phyloP scores from a whole-genome alignment of 1,140 invertebrate species.

The Dendrolimus kikuchii region DNA sequence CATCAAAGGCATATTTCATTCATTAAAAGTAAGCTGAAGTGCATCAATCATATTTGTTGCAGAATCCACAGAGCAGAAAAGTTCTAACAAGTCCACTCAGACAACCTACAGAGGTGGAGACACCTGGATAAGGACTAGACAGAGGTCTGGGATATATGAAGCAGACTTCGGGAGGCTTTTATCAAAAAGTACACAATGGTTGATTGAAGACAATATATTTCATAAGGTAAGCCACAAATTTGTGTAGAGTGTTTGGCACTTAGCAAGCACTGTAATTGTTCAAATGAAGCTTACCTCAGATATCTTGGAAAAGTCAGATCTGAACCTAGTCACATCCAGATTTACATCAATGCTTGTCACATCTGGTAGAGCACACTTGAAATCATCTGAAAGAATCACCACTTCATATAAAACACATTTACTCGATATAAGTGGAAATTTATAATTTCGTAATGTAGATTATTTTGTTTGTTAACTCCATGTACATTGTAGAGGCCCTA shows the following conservation, averaged over 20 bases:
- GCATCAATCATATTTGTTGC: no score
- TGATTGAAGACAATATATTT: background rate
- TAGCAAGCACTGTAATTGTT: background rate
- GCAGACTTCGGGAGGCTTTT: no score
- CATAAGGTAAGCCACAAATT: background rate
- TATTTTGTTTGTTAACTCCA: no score
- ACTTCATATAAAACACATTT: no score
- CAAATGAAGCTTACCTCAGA: slow-evolving; percentile 49
- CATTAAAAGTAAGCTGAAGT: no score
- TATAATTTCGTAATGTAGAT: no score
- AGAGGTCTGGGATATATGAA: no score
- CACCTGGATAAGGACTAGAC: background rate
- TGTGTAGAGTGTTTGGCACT: background rate
- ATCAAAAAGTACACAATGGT: no score
- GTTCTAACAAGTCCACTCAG: background rate
- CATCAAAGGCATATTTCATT: no score
- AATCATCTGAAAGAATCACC: slow-evolving; percentile 49
- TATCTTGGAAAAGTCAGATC: slow-evolving; percentile 64
- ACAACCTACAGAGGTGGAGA: background rate
- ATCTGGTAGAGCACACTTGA: slow-evolving; percentile 64
- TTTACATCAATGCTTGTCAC: slow-evolving; percentile 53
- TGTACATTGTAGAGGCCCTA: no score
- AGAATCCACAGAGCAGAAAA: background rate
- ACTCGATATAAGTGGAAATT: no score
- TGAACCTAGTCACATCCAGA: slow-evolving; percentile 55